Conservation (phyloP, 2,113 vertebrate genomes). For the Otolemur garnettii region DNA sequence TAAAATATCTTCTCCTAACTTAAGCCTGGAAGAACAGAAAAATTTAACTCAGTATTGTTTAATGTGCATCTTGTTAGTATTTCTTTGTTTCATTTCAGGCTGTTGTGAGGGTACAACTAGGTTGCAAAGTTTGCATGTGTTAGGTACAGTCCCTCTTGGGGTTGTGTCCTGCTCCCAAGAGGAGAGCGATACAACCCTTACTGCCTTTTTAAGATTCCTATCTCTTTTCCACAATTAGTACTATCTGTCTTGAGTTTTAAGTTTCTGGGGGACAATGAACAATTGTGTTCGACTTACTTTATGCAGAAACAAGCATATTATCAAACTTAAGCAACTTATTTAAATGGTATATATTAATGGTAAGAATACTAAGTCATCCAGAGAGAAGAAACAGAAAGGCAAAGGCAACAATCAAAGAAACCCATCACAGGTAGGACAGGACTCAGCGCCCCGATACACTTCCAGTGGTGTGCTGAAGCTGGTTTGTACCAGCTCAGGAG, state of each 20-base stretch:
- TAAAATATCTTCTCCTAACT: background rate
- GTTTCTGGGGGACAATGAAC: background rate
- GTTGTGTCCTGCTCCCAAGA: too few relatives aligned
- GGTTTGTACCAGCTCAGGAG: background rate
- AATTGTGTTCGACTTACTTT: background rate
- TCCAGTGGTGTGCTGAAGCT: background rate
- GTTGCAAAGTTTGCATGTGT: too few relatives aligned
- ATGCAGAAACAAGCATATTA: constrained; percentile 17
- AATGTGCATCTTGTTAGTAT: background rate
- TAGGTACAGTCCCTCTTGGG: too few relatives aligned
- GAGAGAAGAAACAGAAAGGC: background rate
- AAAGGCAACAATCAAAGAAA: background rate
- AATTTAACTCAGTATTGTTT: background rate
- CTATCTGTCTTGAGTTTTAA: background rate
- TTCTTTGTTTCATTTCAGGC: too few relatives aligned
- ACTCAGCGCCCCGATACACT: background rate
- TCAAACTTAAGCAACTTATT: constrained; percentile 24
- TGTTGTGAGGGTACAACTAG: too few relatives aligned
- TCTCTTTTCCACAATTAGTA: background rate
- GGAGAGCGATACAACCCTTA: too few relatives aligned
- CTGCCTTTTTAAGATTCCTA: background rate
- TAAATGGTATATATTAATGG: constrained; percentile 18
- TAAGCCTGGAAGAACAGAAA: background rate
- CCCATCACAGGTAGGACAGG: background rate
- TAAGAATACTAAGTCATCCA: background rate